A percentile compares a stretch with the other conserved stretches of the same genome.
Conservation (phyloP, 2,113 vertebrate species). For the Chunga burmeisteri region DNA sequence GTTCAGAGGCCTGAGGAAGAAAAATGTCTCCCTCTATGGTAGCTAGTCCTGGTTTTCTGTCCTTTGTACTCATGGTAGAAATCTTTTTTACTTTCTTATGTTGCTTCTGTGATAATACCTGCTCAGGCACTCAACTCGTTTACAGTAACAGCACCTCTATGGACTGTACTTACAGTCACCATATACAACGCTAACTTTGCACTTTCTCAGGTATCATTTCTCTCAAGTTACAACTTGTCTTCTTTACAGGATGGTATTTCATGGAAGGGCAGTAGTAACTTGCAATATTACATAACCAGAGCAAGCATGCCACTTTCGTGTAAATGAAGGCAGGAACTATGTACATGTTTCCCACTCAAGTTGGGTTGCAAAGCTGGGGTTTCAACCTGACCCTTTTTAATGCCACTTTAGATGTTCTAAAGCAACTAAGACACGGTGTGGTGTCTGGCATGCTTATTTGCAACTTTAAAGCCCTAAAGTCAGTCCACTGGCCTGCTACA, state of each 20-base stretch:
- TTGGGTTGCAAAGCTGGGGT: neutral
- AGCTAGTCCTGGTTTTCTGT: neutral
- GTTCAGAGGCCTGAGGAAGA: neutral
- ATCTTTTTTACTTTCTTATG: neutral
- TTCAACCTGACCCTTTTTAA: neutral
- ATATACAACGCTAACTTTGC: neutral
- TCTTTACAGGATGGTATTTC: neutral
- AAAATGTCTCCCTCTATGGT: neutral
- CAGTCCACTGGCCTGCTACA: neutral
- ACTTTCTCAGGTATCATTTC: neutral
- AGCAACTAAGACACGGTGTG: neutral
- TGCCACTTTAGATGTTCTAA: neutral
- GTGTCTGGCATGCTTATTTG: neutral
- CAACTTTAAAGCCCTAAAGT: neutral
- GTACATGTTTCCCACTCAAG: rapidly evolving
- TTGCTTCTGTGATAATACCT: neutral
- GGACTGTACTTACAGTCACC: neutral
- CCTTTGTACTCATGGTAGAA: neutral
- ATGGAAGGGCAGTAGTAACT: neutral
- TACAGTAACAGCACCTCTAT: neutral
- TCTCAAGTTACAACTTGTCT: neutral
- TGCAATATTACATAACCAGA: neutral
- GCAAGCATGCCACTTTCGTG: neutral
- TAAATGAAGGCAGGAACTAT: neutral
- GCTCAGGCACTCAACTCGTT: neutral